Evolutionary conservation across 1,140 invertebrate species (phyloP).

Genomic region (Drosophila lacertosa): DNA sequence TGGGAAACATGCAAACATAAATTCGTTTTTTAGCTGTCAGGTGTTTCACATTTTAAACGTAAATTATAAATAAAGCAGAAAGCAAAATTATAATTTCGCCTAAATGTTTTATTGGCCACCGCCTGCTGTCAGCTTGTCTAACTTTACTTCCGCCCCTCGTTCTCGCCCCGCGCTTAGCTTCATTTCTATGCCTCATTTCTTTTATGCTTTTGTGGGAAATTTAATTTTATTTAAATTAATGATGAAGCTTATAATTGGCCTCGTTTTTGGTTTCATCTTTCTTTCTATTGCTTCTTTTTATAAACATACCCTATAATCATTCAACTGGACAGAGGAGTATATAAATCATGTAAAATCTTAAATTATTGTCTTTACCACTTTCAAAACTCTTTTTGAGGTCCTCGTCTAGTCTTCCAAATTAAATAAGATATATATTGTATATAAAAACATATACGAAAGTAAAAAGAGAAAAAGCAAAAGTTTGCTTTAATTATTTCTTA

Average conservation of each 20-base stretch:
- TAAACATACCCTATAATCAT: too few species aligned
- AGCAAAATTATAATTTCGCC: slow-evolving; percentile 79
- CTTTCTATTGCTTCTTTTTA: slow-evolving; percentile 28
- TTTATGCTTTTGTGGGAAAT: slow-evolving; percentile 55
- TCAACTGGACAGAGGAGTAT: too few species aligned
- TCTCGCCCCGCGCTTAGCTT: slow-evolving; percentile 6
- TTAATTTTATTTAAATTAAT: slow-evolving; percentile 83
- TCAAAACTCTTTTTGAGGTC: too few species aligned
- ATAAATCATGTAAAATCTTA: too few species aligned
- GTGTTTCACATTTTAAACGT: slow-evolving; percentile 83
- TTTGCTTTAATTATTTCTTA: too few species aligned
- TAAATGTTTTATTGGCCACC: slow-evolving; percentile 81
- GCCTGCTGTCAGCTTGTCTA: slow-evolving; percentile 32
- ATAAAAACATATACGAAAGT: too few species aligned
- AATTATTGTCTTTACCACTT: too few species aligned
- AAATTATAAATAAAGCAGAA: slow-evolving; percentile 78
- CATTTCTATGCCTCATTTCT: slow-evolving; percentile 20
- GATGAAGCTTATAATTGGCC: slow-evolving; percentile 81
- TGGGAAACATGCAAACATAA: slow-evolving; percentile 82
- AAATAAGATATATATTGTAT: too few species aligned
- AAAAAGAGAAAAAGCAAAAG: too few species aligned
- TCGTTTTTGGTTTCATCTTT: slow-evolving; percentile 52
- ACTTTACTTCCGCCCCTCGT: not conserved
- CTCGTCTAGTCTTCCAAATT: too few species aligned
- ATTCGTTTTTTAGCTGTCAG: slow-evolving; percentile 81